phyloP scores from a whole-genome alignment of 2,888 invertebrate genomes.

The Eledone cirrhosa region DNA sequence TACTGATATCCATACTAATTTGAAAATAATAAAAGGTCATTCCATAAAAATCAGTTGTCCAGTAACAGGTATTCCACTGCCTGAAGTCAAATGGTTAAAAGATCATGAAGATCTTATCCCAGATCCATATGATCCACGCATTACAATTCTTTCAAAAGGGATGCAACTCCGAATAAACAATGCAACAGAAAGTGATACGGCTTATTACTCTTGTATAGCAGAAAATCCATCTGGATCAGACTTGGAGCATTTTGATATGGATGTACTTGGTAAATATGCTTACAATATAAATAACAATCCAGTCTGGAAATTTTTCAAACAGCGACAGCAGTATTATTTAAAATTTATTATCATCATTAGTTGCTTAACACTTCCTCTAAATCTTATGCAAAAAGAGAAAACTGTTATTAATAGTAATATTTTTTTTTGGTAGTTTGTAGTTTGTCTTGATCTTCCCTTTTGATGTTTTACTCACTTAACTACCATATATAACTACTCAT shows the following conservation, averaged over 20 bases:
- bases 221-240: constrained; percentile 64
- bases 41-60: constrained; percentile 61
- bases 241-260: constrained; percentile 32
- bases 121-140: constrained; percentile 24
- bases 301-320: too few species aligned
- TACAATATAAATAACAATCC: too few species aligned
- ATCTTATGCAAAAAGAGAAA: too few species aligned
- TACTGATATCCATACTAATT: constrained; percentile 44
- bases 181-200: constrained; percentile 40
- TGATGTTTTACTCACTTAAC: too few species aligned
- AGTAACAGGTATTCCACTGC: constrained; percentile 60
- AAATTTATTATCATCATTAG: too few species aligned
- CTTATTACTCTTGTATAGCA: constrained; percentile 62
- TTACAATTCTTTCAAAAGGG: constrained; percentile 40
- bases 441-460: too few species aligned
- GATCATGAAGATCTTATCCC: not conserved
- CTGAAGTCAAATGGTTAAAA: constrained; percentile 57
- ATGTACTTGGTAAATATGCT: constrained; percentile 36
- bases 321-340: too few species aligned
- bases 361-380: too few species aligned
- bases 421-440: too few species aligned
- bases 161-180: constrained; percentile 47
- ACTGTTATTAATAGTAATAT: too few species aligned
- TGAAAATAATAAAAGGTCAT: constrained; percentile 56
- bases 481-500: too few species aligned